Evolutionary conservation across 2,888 invertebrate species (phyloP).

Genomic region (Cataglyphis rosenhaueri): DNA sequence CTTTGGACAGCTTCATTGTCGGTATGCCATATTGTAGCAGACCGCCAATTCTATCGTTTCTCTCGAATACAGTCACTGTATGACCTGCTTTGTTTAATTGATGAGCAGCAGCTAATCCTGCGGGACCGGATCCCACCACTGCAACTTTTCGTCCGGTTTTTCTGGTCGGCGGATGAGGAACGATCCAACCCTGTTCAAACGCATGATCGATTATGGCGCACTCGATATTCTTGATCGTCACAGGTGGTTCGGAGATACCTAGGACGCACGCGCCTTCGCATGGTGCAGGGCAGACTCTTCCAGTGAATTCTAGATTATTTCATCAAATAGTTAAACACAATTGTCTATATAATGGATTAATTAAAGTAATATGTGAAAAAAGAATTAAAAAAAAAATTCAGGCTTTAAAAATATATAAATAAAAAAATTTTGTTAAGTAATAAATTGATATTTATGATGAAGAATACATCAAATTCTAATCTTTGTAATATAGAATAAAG

Average conservation of each 20-base stretch:
- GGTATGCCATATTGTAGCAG: conserved; percentile 99
- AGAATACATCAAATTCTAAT: neutral
- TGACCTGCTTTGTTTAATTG: conserved; percentile 99
- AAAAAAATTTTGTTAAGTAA: neutral
- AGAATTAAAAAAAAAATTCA: neutral
- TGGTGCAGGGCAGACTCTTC: conserved; percentile 97
- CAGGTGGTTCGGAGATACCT: conserved; percentile 97
- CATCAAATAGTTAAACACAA: neutral
- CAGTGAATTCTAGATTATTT: conserved; percentile 91
- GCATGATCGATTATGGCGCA: conserved; percentile 99
- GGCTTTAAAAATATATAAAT: neutral
- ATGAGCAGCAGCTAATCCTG: conserved; percentile 98
- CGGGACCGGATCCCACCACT: conserved; percentile 97
- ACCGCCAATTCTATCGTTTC: conserved; percentile 98
- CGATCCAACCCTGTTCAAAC: conserved; percentile 98
- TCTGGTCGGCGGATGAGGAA: conserved; percentile 91
- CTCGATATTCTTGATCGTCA: conserved; percentile 99
- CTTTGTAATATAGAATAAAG: neutral
- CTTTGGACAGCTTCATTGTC: conserved; percentile 98
- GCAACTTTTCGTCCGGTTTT: conserved; percentile 94
- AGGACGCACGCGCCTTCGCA: conserved; percentile 99
- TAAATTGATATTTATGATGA: neutral
- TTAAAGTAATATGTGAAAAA: neutral
- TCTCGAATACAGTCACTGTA: conserved; percentile 97
- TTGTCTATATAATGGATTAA: neutral